These are phyloP conservation scores for Ptychobarbus kaznakovi DNA, from an alignment of 2,797 vertebrate species.

Conservation along the genomic window DNA sequence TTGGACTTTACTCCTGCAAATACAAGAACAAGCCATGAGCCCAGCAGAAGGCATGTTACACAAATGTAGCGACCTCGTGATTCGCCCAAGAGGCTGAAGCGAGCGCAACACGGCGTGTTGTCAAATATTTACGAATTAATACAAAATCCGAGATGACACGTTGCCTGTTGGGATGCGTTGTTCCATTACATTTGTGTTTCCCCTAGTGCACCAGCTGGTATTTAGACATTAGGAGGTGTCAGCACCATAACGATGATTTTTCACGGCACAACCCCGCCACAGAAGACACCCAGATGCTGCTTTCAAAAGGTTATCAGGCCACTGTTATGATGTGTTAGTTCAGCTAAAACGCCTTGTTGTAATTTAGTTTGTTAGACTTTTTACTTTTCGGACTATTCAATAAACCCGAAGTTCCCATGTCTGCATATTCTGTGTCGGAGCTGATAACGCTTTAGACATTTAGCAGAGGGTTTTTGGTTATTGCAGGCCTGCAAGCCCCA, in stretches of 20 bases:
- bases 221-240: slow-evolving; percentile 50
- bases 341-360: slow-evolving; percentile 25
- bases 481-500: slow-evolving; percentile 9
- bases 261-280: slow-evolving; percentile 24
- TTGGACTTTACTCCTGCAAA: background rate
- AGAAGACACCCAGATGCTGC: slow-evolving; percentile 36
- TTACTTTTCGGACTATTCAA: slow-evolving; percentile 28
- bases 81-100: slow-evolving; percentile 7
- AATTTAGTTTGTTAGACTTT: slow-evolving; percentile 34
- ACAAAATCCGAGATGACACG: slow-evolving; percentile 35
- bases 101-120: background rate
- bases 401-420: slow-evolving; percentile 25
- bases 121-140: slow-evolving; percentile 50
- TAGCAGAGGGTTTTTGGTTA: slow-evolving; percentile 8
- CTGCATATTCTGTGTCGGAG: slow-evolving; percentile 14
- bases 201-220: slow-evolving; percentile 35
- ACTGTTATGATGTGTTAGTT: slow-evolving; percentile 10
- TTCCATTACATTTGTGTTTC: slow-evolving; percentile 42
- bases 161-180: slow-evolving; percentile 24
- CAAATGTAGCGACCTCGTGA: background rate
- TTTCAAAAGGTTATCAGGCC: slow-evolving; percentile 23
- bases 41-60: background rate
- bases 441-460: slow-evolving; percentile 39
- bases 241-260: slow-evolving; percentile 37
- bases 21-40: background rate